Evolutionary conservation across 2,113 vertebrate species (phyloP).

Genomic region (Heterocephalus glaber): DNA sequence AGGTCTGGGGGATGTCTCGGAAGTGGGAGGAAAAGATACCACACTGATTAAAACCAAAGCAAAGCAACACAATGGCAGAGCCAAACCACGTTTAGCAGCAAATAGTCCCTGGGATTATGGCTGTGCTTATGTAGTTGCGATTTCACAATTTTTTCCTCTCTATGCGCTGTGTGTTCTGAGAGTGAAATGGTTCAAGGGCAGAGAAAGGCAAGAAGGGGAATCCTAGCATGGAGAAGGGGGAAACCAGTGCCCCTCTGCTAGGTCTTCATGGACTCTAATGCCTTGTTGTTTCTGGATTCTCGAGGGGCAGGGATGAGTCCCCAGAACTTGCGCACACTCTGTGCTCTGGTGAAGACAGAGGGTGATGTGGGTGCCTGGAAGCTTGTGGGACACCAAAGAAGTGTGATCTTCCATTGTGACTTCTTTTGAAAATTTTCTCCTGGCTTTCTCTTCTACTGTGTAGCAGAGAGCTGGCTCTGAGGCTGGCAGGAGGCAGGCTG

Average conservation of each 20-base stretch:
- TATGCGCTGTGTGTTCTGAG: not conserved
- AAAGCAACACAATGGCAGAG: not conserved
- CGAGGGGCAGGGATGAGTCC: not conserved
- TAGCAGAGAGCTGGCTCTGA: not conserved
- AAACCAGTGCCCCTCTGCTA: not conserved
- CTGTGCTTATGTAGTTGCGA: too few species aligned
- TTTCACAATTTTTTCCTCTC: not conserved
- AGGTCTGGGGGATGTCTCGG: not conserved
- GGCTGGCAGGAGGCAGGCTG: not conserved
- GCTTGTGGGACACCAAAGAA: not conserved
- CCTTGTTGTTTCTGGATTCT: not conserved
- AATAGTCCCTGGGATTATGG: not conserved
- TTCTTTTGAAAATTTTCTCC: not conserved
- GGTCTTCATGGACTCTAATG: not conserved
- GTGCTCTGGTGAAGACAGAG: not conserved
- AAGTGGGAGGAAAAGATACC: not conserved
- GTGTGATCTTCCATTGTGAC: not conserved
- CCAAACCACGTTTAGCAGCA: too few species aligned
- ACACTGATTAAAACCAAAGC: not conserved
- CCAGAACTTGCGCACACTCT: not conserved
- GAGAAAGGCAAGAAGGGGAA: not conserved
- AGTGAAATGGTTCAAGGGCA: not conserved
- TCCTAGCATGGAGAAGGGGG: not conserved
- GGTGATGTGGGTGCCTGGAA: not conserved
- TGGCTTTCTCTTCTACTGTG: rapidly evolving